Base-by-base conservation (phyloP, 2,888 invertebrate species). In the Caenorhabditis japonica region DNA sequence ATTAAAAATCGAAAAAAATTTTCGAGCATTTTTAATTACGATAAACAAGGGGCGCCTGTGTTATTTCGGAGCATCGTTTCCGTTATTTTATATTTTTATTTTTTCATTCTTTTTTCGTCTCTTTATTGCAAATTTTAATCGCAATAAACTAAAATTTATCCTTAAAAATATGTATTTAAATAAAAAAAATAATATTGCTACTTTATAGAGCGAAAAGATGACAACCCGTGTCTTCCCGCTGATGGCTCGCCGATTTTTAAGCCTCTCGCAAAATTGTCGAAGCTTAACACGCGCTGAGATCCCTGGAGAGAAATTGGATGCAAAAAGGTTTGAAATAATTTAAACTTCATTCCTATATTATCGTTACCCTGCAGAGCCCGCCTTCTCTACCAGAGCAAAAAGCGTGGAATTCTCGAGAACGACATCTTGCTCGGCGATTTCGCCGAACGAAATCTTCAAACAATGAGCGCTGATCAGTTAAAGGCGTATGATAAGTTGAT, bases 371-470 rank as follows among this genome's bases (percentile, higher is more conserved):
- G 51, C 47, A 81, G 85, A 66, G 76, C 83, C 4, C 75, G 83
- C 2, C 76, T 86, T 10, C 70, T 51, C 80, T 85, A 75, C 83
- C 85, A 68, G 82, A 86, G 72, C 78, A 84, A 62, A 84, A 89
- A 84, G 80, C 80, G 84, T 71, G 87, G 82, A 79, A 88, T 87
- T 38, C 73, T 86, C 21, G 87, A 87, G 59, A 86, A 84, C 64
- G 85, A 87, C 70, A 87, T 87, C 44, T 55, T 87, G 4, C 75
- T 86, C 7, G 86, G 85, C 84, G 85, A 81, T n/a, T 88, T 88
- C 52, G 87, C 86, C 12, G 79, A 83, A 19, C 27, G 75, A 39
- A 72, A 84, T 30, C 64, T 87, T 17, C 23, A 33, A 15, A 53
- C 47, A 36, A 72, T 87, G 80, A 72, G 59, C 34, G 68, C 64